These are phyloP conservation scores for Parthenolecanium corni DNA, from an alignment of 2,888 invertebrate genomes.

Conservation along the genomic window DNA sequence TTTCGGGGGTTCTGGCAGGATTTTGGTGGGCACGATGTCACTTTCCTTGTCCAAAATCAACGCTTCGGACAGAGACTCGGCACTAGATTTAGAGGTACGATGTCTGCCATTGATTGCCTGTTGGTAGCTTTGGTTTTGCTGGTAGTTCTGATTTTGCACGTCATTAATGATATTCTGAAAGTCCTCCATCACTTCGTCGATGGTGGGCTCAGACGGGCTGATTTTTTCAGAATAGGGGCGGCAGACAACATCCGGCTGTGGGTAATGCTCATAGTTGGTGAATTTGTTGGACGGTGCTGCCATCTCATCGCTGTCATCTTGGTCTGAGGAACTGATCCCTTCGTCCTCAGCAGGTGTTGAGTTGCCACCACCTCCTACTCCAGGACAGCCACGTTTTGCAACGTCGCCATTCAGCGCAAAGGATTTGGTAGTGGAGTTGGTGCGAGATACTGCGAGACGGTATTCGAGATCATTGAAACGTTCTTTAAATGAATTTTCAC, in stretches of 20 bases:
- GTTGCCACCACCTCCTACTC: constrained; percentile 37
- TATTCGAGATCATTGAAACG: constrained; percentile 3
- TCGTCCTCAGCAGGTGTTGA: constrained; percentile 63
- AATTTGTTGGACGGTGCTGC: not conserved
- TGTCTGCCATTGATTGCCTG: not conserved
- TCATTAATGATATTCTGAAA: constrained; percentile 72
- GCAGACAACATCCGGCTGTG: not conserved
- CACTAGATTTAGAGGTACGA: not conserved
- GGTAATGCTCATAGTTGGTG: constrained; percentile 2
- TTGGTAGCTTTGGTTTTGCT: constrained; percentile 18
- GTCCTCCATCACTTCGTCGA: constrained; percentile 78
- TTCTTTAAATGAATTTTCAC: constrained; percentile 13
- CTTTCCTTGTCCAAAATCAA: constrained; percentile 31
- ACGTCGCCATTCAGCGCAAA: not conserved
- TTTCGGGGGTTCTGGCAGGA: constrained; percentile 69
- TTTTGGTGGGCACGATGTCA: constrained; percentile 52
- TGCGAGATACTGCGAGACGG: not conserved
- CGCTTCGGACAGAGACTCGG: constrained; percentile 22
- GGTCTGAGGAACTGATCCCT: constrained; percentile 74
- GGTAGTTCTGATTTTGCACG: constrained; percentile 55
- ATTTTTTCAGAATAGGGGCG: constrained; percentile 2
- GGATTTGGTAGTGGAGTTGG: constrained; percentile 11
- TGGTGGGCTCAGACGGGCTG: constrained; percentile 54
- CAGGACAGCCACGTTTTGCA: not conserved
- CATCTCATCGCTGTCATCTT: constrained; percentile 41